Conservation (phyloP, 1,140 invertebrate species). For the Chrysomallon squamiferum region DNA sequence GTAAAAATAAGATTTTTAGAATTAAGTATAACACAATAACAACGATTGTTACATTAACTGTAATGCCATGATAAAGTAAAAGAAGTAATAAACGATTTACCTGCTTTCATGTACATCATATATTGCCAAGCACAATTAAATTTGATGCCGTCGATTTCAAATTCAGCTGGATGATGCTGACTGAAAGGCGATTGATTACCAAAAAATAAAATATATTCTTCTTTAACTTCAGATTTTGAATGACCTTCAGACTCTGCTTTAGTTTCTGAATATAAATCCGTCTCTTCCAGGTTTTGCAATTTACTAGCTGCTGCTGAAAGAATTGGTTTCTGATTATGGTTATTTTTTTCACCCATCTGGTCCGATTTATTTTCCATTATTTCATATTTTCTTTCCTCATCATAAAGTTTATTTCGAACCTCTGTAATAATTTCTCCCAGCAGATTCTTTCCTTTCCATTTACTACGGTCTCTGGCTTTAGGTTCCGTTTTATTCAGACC, state of each 20-base stretch:
- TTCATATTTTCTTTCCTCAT: neutral
- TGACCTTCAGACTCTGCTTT: too few species aligned
- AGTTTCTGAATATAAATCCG: neutral
- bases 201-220: constrained; percentile 35
- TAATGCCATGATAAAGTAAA: too few species aligned
- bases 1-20: too few species aligned
- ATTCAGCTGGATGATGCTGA: constrained; percentile 32
- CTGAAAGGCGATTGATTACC: constrained; percentile 42
- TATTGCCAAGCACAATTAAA: constrained; percentile 51
- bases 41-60: too few species aligned
- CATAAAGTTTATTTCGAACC: constrained; percentile 42
- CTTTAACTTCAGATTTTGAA: neutral
- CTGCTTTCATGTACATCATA: constrained; percentile 54
- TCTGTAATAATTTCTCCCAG: constrained; percentile 48
- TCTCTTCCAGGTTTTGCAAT: neutral
- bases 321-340: neutral
- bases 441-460: constrained; percentile 47
- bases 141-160: constrained; percentile 24
- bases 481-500: constrained; percentile 35
- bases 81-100: constrained; percentile 13
- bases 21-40: too few species aligned
- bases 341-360: neutral
- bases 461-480: constrained; percentile 20
- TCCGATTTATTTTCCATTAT: neutral
- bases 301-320: neutral